Percentiles rank a stretch among this genome's conserved stretches.
These are phyloP conservation scores for Oceanites oceanicus DNA, from an alignment of 2,113 vertebrate species.

Conservation along the genomic window DNA sequence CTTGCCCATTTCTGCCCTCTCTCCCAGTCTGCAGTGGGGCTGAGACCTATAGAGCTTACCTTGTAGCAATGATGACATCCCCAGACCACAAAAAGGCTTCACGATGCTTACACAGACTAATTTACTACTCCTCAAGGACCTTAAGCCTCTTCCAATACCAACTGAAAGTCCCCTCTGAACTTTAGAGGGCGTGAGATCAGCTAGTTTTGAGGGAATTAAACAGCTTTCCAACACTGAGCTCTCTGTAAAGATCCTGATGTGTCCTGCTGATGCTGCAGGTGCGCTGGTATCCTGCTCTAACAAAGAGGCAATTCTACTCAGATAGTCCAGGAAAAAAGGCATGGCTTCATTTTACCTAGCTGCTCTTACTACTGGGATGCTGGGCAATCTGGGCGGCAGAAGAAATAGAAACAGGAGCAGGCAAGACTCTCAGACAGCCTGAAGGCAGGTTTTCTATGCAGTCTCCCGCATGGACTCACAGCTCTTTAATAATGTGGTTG, in stretches of 20 bases:
- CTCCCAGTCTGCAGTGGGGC: neutral
- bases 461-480: neutral
- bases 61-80: neutral
- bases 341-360: neutral
- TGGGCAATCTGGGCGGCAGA: neutral
- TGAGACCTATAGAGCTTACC: neutral
- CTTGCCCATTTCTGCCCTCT: neutral
- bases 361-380: neutral
- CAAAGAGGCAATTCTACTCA: neutral
- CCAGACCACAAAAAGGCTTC: neutral
- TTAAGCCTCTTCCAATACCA: neutral
- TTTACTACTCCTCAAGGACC: neutral
- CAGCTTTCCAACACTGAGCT: neutral
- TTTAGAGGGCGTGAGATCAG: neutral
- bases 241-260: neutral
- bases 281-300: neutral
- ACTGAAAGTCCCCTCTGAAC: neutral
- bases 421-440: neutral
- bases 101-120: neutral
- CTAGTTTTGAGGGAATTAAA: neutral
- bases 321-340: neutral
- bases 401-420: neutral
- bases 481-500: slow-evolving; percentile 34
- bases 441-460: neutral
- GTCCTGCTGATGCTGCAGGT: neutral